Conservation (phyloP, 1,140 invertebrate genomes). For the Aradophagus sp. region DNA sequence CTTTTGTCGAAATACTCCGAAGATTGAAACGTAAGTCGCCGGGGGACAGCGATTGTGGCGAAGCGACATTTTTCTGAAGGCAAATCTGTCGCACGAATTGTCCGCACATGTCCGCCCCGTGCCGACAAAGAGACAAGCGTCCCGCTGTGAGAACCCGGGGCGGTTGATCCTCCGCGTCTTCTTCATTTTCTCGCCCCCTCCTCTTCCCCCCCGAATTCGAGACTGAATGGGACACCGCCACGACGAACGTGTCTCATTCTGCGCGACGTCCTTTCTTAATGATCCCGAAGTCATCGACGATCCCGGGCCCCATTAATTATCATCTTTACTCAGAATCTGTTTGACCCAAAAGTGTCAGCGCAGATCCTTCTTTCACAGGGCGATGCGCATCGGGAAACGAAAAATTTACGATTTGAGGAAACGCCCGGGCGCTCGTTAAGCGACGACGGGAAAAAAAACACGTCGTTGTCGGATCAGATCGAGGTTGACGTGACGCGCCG, state of each 20-base stretch:
- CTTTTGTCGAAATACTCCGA: conserved; percentile 45
- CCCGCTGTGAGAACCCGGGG: conserved; percentile 61
- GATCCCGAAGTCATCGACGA: conserved; percentile 47
- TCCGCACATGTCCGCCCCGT: conserved; percentile 70
- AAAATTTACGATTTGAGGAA: conserved; percentile 31
- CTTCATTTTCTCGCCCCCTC: conserved; percentile 39
- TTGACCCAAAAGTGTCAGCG: conserved; percentile 46
- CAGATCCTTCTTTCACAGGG: conserved; percentile 12
- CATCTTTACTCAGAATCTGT: conserved; percentile 38
- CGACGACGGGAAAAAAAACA: too few species aligned
- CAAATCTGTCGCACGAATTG: conserved; percentile 74
- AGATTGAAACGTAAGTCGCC: conserved; percentile 55
- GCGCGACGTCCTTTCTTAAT: conserved; percentile 43
- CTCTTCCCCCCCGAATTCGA: conserved; percentile 16
- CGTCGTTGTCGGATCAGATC: conserved; percentile 11
- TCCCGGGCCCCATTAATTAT: conserved; percentile 44
- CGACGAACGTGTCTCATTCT: conserved; percentile 46
- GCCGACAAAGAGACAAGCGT: conserved; percentile 71
- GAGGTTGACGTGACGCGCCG: conserved; percentile 3
- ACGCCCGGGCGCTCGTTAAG: conserved; percentile 7
- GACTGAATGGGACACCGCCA: conserved; percentile 36
- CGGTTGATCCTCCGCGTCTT: conserved; percentile 43
- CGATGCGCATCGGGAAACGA: conserved; percentile 20
- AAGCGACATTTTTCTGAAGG: conserved; percentile 52
- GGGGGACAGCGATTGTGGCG: conserved; percentile 34